Evolutionary conservation across 2,113 vertebrate species (phyloP).

Genomic region (Garra rufa): DNA sequence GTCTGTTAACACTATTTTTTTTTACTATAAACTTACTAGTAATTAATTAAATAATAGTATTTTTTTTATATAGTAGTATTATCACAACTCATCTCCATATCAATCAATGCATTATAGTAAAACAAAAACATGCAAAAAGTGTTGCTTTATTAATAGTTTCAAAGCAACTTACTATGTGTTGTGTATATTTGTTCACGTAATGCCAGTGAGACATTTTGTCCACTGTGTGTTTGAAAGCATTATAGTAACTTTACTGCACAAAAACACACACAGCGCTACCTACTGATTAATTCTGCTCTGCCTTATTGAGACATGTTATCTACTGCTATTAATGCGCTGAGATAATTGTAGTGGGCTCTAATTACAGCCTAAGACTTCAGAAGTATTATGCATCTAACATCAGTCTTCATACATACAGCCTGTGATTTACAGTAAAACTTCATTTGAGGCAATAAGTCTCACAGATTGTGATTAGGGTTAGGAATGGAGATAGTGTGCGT

Average conservation of each 20-base stretch:
- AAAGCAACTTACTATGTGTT: neutral
- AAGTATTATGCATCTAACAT: constrained; percentile 84
- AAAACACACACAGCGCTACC: neutral
- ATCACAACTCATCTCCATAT: too few relatives aligned
- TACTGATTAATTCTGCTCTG: constrained; percentile 91
- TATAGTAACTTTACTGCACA: neutral
- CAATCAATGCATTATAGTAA: too few relatives aligned
- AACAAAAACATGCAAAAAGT: too few relatives aligned
- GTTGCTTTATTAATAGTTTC: neutral
- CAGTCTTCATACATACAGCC: constrained; percentile 88
- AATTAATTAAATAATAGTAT: too few relatives aligned
- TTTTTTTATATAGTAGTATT: too few relatives aligned
- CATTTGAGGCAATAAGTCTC: constrained; percentile 80
- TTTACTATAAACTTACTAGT: too few relatives aligned
- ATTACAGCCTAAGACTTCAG: constrained; percentile 89
- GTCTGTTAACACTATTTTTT: too few relatives aligned
- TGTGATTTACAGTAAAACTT: constrained; percentile 89
- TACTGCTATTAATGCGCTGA: constrained; percentile 93
- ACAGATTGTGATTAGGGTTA: constrained; percentile 60
- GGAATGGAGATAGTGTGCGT: constrained; percentile 44
- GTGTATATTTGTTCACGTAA: neutral
- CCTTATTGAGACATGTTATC: constrained; percentile 92
- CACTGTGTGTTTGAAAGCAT: neutral
- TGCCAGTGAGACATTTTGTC: neutral
- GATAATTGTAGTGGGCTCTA: constrained; percentile 96